phyloP scores from a whole-genome alignment of 2,797 vertebrate species.

The Arremon brunneinucha region DNA sequence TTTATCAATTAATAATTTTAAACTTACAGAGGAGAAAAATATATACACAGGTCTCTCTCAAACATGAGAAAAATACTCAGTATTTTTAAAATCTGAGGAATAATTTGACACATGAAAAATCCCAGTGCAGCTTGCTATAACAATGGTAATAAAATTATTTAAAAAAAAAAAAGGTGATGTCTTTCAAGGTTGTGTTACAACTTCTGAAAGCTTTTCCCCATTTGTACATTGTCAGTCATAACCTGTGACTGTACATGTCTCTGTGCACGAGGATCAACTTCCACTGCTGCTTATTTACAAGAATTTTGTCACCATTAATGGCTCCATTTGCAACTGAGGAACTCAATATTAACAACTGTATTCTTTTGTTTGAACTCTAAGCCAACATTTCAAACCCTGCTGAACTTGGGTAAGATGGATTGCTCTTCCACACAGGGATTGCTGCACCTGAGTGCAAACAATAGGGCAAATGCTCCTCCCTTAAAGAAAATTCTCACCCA shows the following conservation, averaged over 20 bases:
- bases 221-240: neutral
- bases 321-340: neutral
- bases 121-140: neutral
- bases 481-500: neutral
- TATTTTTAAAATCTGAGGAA: neutral
- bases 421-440: neutral
- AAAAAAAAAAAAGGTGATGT: neutral
- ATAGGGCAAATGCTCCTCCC: neutral
- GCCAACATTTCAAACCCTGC: neutral
- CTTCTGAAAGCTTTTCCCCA: neutral
- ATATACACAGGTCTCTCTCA: neutral
- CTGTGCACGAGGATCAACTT: neutral
- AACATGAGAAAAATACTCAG: neutral
- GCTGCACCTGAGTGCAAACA: neutral
- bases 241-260: neutral
- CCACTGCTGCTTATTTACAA: neutral
- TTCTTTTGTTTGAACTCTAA: neutral
- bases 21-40: neutral
- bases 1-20: neutral
- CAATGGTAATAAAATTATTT: neutral
- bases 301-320: neutral
- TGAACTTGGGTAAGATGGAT: neutral
- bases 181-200: neutral
- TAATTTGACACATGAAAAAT: neutral
- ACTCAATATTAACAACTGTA: neutral